Evolutionary conservation across 92 coral and sea anemone species (phyloP).

Genomic region (Phenganax stokvisi): DNA sequence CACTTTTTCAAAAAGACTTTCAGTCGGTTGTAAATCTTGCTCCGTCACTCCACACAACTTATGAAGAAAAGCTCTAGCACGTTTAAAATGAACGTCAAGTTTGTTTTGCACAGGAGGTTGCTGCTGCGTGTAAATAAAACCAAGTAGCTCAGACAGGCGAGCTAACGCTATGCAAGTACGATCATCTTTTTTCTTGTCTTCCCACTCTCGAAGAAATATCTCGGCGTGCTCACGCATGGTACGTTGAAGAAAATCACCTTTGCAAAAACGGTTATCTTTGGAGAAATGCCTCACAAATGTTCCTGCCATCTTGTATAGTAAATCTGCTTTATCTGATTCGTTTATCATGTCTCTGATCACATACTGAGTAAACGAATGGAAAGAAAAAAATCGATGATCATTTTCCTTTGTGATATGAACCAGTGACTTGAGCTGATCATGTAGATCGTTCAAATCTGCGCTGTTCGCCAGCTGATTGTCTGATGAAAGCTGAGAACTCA

Average conservation of each 20-base stretch:
- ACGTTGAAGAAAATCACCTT: conserved; percentile 16
- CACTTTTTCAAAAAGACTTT: not conserved
- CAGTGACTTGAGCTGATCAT: conserved; percentile 24
- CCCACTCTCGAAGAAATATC: conserved; percentile 9
- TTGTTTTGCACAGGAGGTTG: not conserved
- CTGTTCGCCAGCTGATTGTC: not conserved
- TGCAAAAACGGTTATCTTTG: conserved; percentile 24
- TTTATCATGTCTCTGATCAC: conserved; percentile 14
- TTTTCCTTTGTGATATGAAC: conserved; percentile 22
- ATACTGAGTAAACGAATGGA: conserved; percentile 21
- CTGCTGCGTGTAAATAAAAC: conserved; percentile 24
- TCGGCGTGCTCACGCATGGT: conserved; percentile 19
- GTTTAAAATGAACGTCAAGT: not conserved
- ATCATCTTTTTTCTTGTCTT: conserved; percentile 3
- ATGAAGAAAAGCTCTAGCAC: conserved; percentile 24
- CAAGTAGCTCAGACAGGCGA: conserved; percentile 36
- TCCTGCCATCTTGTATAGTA: conserved; percentile 35
- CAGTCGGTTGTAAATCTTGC: conserved; percentile 20
- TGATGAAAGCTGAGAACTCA: conserved; percentile 17
- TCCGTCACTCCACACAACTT: conserved; percentile 22
- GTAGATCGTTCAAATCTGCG: conserved; percentile 11
- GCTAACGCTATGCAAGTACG: conserved; percentile 19
- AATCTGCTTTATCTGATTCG: not conserved
- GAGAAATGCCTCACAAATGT: conserved; percentile 9
- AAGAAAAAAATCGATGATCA: conserved; percentile 29